Percentiles rank a stretch among this genome's conserved stretches.
Evolutionary conservation across 2,113 vertebrate species (phyloP).

Genomic region (Chinchilla lanigera): DNA sequence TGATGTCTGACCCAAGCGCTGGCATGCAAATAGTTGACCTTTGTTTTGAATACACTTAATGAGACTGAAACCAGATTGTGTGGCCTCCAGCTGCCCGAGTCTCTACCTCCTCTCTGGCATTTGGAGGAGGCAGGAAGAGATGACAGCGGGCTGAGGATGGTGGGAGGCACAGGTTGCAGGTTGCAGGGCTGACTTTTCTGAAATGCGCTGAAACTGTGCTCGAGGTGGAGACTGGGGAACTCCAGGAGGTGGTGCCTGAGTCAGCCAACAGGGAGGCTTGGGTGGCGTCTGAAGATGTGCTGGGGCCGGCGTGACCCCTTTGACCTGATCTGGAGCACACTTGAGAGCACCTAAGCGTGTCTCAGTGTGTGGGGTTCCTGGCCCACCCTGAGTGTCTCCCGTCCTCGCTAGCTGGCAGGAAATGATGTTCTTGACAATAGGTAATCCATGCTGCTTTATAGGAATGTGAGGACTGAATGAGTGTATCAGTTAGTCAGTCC

Average conservation of each 20-base stretch:
- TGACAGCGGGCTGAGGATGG: fast-evolving
- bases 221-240: fast-evolving
- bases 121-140: background rate
- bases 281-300: fast-evolving
- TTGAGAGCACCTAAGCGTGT: background rate
- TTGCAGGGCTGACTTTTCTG: background rate
- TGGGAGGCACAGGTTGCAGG: fast-evolving
- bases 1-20: background rate
- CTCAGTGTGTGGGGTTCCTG: no score
- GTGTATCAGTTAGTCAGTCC: background rate
- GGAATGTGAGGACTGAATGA: background rate
- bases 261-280: background rate
- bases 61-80: slow-evolving; percentile 46
- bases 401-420: background rate
- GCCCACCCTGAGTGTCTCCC: no score
- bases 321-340: background rate
- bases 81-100: slow-evolving; percentile 5
- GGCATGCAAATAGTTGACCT: slow-evolving; percentile 54
- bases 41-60: slow-evolving; percentile 60
- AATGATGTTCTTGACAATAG: background rate
- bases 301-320: background rate
- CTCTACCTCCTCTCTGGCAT: background rate
- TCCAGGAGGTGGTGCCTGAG: background rate
- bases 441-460: background rate
- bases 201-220: background rate